These are phyloP conservation scores for Aleiodes leptofemur DNA, from an alignment of 2,888 invertebrate genomes.

Conservation along the genomic window DNA sequence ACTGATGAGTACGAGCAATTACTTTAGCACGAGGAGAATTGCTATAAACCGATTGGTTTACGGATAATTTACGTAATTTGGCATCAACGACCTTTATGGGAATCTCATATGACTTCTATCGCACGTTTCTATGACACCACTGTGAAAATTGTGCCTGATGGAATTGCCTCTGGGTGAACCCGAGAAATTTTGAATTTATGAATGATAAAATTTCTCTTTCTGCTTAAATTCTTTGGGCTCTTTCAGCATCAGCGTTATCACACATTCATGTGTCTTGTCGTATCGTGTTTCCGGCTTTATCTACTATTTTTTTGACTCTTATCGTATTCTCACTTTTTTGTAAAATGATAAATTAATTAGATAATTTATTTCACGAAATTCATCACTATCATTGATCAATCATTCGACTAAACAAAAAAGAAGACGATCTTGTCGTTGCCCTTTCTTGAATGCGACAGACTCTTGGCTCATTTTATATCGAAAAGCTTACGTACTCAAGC, in stretches of 20 bases:
- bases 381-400: slow-evolving; percentile 1
- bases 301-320: not conserved
- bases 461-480: slow-evolving; percentile 43
- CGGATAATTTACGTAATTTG: no score
- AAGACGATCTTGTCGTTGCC: slow-evolving; percentile 8
- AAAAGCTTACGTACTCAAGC: slow-evolving; percentile 52
- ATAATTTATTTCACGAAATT: not conserved
- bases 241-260: slow-evolving; percentile 1
- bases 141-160: not conserved
- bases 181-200: not conserved
- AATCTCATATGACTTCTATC: slow-evolving; percentile 2
- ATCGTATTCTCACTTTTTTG: not conserved
- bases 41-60: not conserved
- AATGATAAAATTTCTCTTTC: not conserved
- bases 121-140: not conserved
- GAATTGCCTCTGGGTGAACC: slow-evolving; percentile 14
- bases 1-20: slow-evolving; percentile 22
- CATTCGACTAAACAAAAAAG: slow-evolving; percentile 12
- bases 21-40: not conserved
- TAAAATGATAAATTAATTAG: not conserved
- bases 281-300: slow-evolving; percentile 23
- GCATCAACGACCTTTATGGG: not conserved
- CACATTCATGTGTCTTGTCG: slow-evolving; percentile 6
- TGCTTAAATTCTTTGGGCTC: not conserved
- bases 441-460: slow-evolving; percentile 29